Evolutionary conservation across 2,888 invertebrate genomes (phyloP).

Genomic region (Spisula solida): DNA sequence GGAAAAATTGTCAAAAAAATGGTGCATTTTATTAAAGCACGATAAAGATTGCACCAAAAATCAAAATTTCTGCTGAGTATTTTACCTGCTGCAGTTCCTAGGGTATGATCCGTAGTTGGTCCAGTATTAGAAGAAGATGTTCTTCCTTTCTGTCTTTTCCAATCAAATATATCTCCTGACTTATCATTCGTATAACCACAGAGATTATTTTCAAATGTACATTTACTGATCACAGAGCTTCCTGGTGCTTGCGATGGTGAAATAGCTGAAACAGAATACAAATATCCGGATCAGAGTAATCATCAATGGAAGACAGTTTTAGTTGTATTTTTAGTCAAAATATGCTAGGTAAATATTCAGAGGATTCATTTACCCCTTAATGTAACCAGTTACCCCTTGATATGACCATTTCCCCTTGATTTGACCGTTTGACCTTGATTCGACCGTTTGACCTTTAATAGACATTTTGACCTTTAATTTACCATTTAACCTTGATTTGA

Average conservation of each 20-base stretch:
- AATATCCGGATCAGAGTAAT: not conserved
- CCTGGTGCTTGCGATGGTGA: slow-evolving; percentile 48
- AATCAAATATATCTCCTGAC: slow-evolving; percentile 78
- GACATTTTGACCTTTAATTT: no score
- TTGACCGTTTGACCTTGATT: no score
- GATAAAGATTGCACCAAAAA: no score
- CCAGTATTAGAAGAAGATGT: slow-evolving; percentile 78
- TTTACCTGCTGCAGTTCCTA: slow-evolving; percentile 77
- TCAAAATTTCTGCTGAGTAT: no score
- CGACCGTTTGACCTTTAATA: no score
- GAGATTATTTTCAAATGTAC: slow-evolving; percentile 81
- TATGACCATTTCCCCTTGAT: no score
- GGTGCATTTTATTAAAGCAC: no score
- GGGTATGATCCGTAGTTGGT: slow-evolving; percentile 82
- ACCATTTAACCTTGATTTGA: not conserved
- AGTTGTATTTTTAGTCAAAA: no score
- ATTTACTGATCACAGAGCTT: slow-evolving; percentile 56
- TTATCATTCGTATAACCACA: slow-evolving; percentile 81
- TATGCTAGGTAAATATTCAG: not conserved
- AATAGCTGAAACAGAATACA: not conserved
- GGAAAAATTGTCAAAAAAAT: no score
- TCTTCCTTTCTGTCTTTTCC: slow-evolving; percentile 77
- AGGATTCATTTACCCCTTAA: not conserved
- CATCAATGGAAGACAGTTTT: no score
- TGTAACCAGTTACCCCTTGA: no score